A percentile compares a stretch with the other conserved stretches of the same genome.
Evolutionary conservation across 2,888 invertebrate species (phyloP).

Genomic region (Gnatocerus cornutus): DNA sequence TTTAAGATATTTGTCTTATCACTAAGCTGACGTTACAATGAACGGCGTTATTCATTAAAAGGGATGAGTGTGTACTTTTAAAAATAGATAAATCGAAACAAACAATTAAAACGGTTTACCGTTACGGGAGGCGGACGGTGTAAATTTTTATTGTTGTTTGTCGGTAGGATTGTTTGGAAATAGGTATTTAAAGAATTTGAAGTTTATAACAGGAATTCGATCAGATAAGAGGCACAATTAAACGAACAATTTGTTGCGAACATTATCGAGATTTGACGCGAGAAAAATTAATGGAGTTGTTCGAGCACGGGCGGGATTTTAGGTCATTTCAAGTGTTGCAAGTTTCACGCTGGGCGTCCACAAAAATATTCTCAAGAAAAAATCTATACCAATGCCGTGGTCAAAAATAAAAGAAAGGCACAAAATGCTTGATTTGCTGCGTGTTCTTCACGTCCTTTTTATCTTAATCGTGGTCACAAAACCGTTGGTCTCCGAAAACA

Average conservation of each 20-base stretch:
- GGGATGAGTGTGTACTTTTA: slow-evolving; percentile 48
- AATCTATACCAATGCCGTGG: too few relatives aligned
- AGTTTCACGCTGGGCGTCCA: too few relatives aligned
- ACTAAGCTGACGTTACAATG: slow-evolving; percentile 20
- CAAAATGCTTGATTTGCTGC: neutral
- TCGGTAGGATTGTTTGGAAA: slow-evolving; percentile 20
- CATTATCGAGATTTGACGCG: slow-evolving; percentile 23
- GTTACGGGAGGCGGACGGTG: slow-evolving; percentile 37
- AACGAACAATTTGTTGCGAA: slow-evolving; percentile 29
- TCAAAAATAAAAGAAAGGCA: neutral
- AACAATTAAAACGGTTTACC: slow-evolving; percentile 45
- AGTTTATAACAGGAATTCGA: slow-evolving; percentile 18
- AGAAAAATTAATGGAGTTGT: neutral
- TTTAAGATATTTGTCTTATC: slow-evolving; percentile 30
- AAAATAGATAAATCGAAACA: slow-evolving; percentile 44
- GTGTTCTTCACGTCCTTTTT: neutral
- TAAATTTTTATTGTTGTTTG: slow-evolving; percentile 23
- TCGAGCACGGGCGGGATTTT: neutral
- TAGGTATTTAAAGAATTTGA: slow-evolving; percentile 22
- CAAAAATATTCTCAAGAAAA: too few relatives aligned
- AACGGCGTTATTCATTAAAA: slow-evolving; percentile 45
- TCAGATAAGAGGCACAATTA: slow-evolving; percentile 26
- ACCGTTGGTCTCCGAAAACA: slow-evolving; percentile 4
- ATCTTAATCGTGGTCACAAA: slow-evolving; percentile 1
- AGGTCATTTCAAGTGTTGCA: neutral